Conservation (phyloP, 2,888 invertebrate species). For the Athalia cordata region DNA sequence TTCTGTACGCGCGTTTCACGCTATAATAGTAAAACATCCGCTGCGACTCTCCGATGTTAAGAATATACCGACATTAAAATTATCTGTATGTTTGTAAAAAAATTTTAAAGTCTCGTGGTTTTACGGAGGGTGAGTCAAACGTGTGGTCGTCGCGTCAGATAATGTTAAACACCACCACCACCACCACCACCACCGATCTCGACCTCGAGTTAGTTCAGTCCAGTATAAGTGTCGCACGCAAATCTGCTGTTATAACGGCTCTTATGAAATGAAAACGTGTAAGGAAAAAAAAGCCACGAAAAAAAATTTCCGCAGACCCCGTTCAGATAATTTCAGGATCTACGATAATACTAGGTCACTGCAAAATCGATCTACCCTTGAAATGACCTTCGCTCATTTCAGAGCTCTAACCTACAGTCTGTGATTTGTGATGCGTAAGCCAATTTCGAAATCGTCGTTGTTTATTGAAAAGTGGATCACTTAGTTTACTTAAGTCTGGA, state of each 20-base stretch:
- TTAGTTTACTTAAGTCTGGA: too few relatives aligned
- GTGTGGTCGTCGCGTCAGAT: constrained; percentile 38
- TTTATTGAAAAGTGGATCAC: too few relatives aligned
- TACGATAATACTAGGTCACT: background rate
- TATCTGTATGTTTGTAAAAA: background rate
- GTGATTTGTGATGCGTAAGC: too few relatives aligned
- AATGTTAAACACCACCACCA: constrained; percentile 41
- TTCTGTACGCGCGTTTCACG: constrained; percentile 12
- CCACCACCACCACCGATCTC: background rate
- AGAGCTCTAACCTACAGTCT: too few relatives aligned
- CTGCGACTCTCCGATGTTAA: too few relatives aligned
- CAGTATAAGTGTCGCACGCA: constrained; percentile 38
- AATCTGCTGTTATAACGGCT: constrained; percentile 38
- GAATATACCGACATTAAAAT: too few relatives aligned
- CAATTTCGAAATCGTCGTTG: too few relatives aligned
- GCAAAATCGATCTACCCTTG: too few relatives aligned
- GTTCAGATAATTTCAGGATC: constrained; percentile 17
- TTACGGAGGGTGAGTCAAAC: background rate
- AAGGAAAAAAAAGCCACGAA: background rate
- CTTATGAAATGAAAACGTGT: background rate
- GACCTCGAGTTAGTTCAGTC: constrained; percentile 28
- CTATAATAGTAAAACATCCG: background rate
- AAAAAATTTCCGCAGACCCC: constrained; percentile 27
- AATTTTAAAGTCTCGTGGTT: constrained; percentile 1
- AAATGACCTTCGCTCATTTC: too few relatives aligned